Conservation (phyloP, 2,113 vertebrate genomes). For the Ammodytes dubius region DNA sequence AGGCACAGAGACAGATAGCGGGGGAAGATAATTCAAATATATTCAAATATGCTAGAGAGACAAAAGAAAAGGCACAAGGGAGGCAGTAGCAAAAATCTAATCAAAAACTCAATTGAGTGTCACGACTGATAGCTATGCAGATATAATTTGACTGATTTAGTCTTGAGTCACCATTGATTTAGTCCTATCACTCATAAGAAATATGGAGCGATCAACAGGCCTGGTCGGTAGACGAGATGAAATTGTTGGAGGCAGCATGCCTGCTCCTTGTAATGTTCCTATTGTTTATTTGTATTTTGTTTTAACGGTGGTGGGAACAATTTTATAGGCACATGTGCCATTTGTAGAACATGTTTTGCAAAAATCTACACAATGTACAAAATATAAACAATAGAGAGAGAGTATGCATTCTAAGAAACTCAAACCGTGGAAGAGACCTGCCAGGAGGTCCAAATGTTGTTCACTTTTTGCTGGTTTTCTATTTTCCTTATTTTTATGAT, state of each 20-base stretch:
- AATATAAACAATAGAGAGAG: neutral
- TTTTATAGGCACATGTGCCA: neutral
- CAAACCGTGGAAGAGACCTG: neutral
- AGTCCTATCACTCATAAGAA: constrained; percentile 52
- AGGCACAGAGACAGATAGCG: constrained; percentile 29
- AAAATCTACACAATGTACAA: neutral
- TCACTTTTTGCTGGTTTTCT: too few relatives aligned
- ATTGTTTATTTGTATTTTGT: neutral
- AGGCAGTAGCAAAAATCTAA: constrained; percentile 59
- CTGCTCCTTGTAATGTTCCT: neutral
- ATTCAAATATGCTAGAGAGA: constrained; percentile 64
- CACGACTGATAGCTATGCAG: constrained; percentile 63
- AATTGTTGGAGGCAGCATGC: neutral
- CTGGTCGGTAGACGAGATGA: neutral
- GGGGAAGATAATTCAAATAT: constrained; percentile 58
- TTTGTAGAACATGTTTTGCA: neutral
- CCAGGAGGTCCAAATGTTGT: neutral
- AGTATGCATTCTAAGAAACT: neutral
- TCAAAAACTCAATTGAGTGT: constrained; percentile 68
- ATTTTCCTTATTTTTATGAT: too few relatives aligned
- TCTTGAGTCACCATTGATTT: constrained; percentile 61
- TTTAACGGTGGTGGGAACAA: neutral
- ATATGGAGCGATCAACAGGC: constrained; percentile 25
- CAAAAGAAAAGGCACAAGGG: constrained; percentile 31
- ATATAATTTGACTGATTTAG: constrained; percentile 66